Conservation (phyloP, 2,797 vertebrate species). For the Zalophus californianus region DNA sequence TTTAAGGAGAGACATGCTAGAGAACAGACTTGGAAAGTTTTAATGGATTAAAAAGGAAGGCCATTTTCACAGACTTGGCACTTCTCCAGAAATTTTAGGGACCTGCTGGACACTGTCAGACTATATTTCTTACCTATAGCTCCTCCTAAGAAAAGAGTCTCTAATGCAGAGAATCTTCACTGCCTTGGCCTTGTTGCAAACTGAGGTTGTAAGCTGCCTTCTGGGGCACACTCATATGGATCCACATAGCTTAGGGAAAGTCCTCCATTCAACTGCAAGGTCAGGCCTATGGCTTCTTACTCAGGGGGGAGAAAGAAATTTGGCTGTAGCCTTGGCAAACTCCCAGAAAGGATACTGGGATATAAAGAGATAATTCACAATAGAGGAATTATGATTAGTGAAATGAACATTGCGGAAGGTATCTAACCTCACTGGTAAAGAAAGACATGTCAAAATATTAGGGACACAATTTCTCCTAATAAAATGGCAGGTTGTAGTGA, state of each 20-base stretch:
- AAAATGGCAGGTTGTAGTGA: background rate
- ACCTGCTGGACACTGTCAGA: background rate
- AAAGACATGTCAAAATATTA: background rate
- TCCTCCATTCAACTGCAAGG: background rate
- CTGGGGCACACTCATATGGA: background rate
- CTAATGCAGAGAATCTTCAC: background rate
- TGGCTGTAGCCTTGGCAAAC: background rate
- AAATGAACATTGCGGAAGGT: background rate
- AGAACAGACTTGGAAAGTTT: background rate
- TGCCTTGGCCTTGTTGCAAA: background rate
- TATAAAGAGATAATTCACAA: background rate
- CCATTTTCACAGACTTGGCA: background rate
- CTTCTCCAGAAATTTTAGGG: constrained; percentile 20
- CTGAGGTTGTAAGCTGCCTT: background rate
- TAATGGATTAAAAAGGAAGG: background rate
- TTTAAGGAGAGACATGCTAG: background rate
- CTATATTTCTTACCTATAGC: background rate
- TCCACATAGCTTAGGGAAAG: background rate
- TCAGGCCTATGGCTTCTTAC: background rate
- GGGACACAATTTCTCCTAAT: background rate
- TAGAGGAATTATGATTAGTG: background rate
- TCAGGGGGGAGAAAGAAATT: background rate
- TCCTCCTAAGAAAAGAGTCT: background rate
- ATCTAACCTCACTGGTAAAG: background rate
- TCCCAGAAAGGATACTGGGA: constrained; percentile 20